A percentile compares a stretch with the other conserved stretches of the same genome.
These are phyloP conservation scores for Berghia stephanieae DNA, from an alignment of 1,140 invertebrate genomes.

Conservation along the genomic window DNA sequence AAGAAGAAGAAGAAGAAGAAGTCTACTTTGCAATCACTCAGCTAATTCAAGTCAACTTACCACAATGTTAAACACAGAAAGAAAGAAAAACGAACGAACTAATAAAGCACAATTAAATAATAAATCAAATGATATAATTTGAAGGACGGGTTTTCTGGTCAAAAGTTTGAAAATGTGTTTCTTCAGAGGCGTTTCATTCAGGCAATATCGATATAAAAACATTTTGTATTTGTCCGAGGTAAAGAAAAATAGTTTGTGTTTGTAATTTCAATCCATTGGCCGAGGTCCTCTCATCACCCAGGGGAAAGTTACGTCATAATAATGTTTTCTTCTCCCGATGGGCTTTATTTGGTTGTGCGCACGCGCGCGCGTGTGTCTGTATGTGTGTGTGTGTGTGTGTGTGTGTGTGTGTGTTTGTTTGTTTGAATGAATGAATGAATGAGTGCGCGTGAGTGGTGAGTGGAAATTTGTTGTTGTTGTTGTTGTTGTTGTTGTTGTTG, in stretches of 20 bases:
- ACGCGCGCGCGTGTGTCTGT: neutral
- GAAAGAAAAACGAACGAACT: neutral
- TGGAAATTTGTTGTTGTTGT: neutral
- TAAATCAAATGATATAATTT: too few relatives aligned
- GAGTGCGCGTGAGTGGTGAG: neutral
- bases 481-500: too few relatives aligned
- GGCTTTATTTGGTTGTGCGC: too few relatives aligned
- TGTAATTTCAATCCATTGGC: too few relatives aligned
- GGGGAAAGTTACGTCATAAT: neutral
- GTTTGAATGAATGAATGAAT: neutral
- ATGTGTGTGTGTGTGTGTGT: slow-evolving; percentile 13
- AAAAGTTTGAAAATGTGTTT: too few relatives aligned
- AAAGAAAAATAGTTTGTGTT: too few relatives aligned
- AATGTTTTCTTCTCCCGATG: neutral
- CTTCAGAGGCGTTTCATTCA: neutral
- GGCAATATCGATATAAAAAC: too few relatives aligned
- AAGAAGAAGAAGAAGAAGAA: too few relatives aligned
- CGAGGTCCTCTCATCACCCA: too few relatives aligned
- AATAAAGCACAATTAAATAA: too few relatives aligned
- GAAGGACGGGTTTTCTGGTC: too few relatives aligned
- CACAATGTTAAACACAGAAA: neutral
- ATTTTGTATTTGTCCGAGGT: too few relatives aligned
- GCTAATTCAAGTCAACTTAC: neutral
- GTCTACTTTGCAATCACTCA: neutral
- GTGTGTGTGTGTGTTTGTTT: slow-evolving; percentile 10